Percentiles rank a stretch among this genome's conserved stretches.
These are phyloP conservation scores for Lophotis ruficrista DNA, from an alignment of 2,113 vertebrate species.

Conservation along the genomic window DNA sequence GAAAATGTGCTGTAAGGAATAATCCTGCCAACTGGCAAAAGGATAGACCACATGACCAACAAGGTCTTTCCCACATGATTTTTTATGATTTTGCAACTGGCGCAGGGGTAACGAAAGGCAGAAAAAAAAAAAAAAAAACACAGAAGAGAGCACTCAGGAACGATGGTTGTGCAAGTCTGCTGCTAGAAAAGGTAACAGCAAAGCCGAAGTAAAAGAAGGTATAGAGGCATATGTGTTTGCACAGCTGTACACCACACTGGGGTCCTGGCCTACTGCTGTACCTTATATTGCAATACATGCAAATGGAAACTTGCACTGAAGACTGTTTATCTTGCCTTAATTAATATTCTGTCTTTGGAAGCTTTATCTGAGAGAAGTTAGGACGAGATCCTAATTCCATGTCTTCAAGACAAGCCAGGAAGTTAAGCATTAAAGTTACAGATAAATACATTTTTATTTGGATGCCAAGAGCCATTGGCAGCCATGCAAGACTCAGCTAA, in stretches of 20 bases:
- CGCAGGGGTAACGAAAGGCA: neutral
- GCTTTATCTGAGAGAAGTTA: neutral
- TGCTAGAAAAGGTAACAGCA: neutral
- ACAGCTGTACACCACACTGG: neutral
- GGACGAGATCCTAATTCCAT: neutral
- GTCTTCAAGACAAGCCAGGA: constrained; percentile 6
- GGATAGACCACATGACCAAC: neutral
- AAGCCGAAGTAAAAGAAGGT: neutral
- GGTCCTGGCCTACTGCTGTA: neutral
- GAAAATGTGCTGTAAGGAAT: constrained; percentile 6
- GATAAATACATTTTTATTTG: neutral
- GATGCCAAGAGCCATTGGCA: constrained; percentile 2
- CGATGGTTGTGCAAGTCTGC: neutral
- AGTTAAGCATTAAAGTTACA: neutral
- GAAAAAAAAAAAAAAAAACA: no score
- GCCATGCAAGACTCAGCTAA: neutral
- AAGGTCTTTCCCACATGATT: neutral
- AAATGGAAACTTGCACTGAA: neutral
- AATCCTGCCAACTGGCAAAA: constrained; percentile 42
- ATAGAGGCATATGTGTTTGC: neutral
- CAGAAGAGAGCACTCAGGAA: neutral
- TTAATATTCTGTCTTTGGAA: neutral
- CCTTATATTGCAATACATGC: neutral
- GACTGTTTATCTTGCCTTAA: neutral
- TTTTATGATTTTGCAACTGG: neutral